Conservation (phyloP, 2,888 invertebrate species). For the Rosalia funebris region DNA sequence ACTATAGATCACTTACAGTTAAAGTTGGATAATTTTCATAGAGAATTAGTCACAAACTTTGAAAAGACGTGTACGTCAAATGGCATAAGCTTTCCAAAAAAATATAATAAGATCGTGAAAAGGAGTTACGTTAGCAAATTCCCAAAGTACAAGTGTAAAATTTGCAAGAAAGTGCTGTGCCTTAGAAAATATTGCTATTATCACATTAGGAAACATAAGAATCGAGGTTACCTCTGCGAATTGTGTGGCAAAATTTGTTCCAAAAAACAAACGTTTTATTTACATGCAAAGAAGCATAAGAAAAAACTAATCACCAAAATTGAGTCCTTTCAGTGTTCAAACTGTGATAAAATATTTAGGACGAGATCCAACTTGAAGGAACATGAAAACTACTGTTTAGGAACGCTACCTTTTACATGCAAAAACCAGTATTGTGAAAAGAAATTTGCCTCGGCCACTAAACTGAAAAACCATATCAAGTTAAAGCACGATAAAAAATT, state of each 20-base stretch:
- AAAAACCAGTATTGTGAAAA: slow-evolving; percentile 55
- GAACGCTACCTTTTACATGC: slow-evolving; percentile 56
- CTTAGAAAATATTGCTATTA: slow-evolving; percentile 50
- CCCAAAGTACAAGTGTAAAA: slow-evolving; percentile 52
- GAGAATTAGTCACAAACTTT: slow-evolving; percentile 56
- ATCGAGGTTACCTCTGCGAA: slow-evolving; percentile 56
- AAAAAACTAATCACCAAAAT: slow-evolving; percentile 44
- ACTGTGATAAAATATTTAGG: slow-evolving; percentile 56
- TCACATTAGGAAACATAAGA: slow-evolving; percentile 56
- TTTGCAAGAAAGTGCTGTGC: slow-evolving; percentile 55
- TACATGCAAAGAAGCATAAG: slow-evolving; percentile 42
- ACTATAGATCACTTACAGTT: slow-evolving; percentile 62
- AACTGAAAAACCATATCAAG: slow-evolving; percentile 59
- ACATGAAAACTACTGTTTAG: slow-evolving; percentile 59
- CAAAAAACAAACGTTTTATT: slow-evolving; percentile 45
- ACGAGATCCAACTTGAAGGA: slow-evolving; percentile 58
- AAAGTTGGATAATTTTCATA: slow-evolving; percentile 55
- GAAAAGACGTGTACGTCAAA: slow-evolving; percentile 50
- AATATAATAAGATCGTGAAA: slow-evolving; percentile 8
- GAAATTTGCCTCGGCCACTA: slow-evolving; percentile 58
- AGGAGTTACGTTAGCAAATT: slow-evolving; percentile 15
- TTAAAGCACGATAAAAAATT: slow-evolving; percentile 62
- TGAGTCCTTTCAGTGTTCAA: slow-evolving; percentile 52
- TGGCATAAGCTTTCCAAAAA: slow-evolving; percentile 29
- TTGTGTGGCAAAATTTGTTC: slow-evolving; percentile 55